Evolutionary conservation across 1,140 invertebrate species (phyloP).

Genomic region (Marisa cornuarietis): DNA sequence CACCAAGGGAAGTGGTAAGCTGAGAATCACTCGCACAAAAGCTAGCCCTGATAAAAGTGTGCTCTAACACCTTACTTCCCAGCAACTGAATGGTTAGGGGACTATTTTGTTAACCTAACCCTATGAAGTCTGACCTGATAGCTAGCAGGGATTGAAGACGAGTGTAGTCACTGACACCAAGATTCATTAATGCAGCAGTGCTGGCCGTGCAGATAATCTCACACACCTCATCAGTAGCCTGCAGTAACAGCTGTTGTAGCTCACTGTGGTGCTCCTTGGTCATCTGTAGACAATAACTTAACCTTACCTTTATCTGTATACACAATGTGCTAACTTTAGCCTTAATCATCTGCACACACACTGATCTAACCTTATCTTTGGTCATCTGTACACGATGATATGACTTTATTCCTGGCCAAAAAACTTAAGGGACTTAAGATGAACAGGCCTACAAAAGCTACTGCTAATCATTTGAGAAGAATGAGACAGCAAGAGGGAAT

Average conservation of each 20-base stretch:
- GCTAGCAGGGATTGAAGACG: slow-evolving; percentile 50
- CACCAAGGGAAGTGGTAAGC: no score
- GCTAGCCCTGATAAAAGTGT: not conserved
- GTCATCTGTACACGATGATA: not conserved
- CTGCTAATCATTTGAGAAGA: not conserved
- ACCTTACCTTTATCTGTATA: not conserved
- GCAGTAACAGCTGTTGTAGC: slow-evolving; percentile 38
- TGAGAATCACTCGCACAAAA: not conserved
- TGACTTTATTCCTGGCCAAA: not conserved
- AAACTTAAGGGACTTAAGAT: not conserved
- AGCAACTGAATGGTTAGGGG: not conserved
- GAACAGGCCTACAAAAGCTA: not conserved
- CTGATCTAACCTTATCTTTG: not conserved
- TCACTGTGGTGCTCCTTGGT: slow-evolving; percentile 26
- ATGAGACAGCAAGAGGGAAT: not conserved
- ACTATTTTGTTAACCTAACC: not conserved
- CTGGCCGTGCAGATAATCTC: slow-evolving; percentile 49
- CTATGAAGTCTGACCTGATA: slow-evolving; percentile 31
- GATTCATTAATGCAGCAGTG: slow-evolving; percentile 46
- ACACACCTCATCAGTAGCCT: slow-evolving; percentile 53
- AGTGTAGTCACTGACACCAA: slow-evolving; percentile 41
- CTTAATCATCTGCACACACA: slow-evolving; percentile 11
- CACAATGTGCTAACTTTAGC: not conserved
- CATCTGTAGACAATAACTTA: slow-evolving; percentile 5
- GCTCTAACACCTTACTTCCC: not conserved